Conservation (phyloP, 2,113 vertebrate species). For the Gallinago jamesoni region DNA sequence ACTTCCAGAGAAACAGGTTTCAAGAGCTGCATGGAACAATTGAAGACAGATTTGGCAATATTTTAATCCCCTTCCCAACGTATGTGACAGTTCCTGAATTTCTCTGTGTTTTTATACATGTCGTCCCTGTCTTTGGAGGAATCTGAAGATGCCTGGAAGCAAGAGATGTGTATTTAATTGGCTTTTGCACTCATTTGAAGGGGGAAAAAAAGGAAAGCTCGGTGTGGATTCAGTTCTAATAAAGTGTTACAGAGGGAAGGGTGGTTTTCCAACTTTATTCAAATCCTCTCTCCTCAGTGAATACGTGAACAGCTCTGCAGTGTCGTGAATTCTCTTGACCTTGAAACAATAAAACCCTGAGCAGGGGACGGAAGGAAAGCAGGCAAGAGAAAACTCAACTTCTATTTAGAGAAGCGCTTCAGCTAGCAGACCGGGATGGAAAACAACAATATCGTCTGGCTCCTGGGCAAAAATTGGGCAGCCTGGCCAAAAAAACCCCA, state of each 20-base stretch:
- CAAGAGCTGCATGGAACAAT: background rate
- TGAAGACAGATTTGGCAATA: background rate
- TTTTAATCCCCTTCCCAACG: background rate
- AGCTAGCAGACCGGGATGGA: background rate
- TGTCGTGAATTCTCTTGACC: background rate
- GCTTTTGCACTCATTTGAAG: background rate
- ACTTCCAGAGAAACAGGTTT: background rate
- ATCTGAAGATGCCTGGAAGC: background rate
- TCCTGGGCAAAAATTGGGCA: background rate
- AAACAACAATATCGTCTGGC: background rate
- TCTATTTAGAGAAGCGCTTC: background rate
- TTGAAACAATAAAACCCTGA: background rate
- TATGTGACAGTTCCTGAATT: background rate
- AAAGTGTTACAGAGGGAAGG: background rate
- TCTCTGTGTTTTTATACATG: background rate
- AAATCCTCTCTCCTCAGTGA: background rate
- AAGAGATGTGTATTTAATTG: background rate
- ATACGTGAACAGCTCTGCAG: background rate
- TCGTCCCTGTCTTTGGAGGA: background rate
- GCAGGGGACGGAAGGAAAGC: background rate
- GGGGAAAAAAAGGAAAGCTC: background rate
- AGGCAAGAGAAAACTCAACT: background rate
- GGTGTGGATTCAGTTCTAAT: background rate
- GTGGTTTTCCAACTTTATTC: background rate
- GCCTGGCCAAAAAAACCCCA: background rate